phyloP scores from a whole-genome alignment of 1,140 invertebrate species.

The Heliconius congener region DNA sequence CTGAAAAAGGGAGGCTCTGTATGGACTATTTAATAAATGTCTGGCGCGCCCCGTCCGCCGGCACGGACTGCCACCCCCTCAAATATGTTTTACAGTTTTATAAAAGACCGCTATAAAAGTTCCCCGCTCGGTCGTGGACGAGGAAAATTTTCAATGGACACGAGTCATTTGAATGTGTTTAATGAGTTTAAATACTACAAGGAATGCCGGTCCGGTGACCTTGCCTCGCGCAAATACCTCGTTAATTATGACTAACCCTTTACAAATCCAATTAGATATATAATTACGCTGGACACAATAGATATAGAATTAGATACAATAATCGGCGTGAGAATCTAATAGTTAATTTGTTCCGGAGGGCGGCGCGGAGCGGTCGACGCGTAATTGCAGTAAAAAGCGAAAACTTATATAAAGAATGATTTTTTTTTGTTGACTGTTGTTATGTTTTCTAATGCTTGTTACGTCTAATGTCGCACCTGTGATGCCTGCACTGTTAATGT shows the following conservation, averaged over 20 bases:
- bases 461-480: constrained; percentile 41
- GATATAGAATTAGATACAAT: constrained; percentile 37
- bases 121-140: neutral
- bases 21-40: constrained; percentile 46
- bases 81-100: constrained; percentile 28
- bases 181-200: neutral
- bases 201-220: neutral
- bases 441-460: constrained; percentile 46
- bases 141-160: neutral
- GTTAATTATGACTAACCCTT: constrained; percentile 20
- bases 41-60: constrained; percentile 28
- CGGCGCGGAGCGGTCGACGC: constrained; percentile 37
- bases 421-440: constrained; percentile 4
- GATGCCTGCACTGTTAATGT: neutral
- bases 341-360: constrained; percentile 56
- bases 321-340: constrained; percentile 53
- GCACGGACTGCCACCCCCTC: constrained; percentile 22
- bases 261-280: neutral
- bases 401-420: constrained; percentile 24
- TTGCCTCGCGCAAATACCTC: neutral
- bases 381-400: constrained; percentile 52
- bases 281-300: constrained; percentile 26
- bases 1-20: constrained; percentile 63
- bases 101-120: constrained; percentile 2
- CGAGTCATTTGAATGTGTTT: neutral